Percentiles rank a stretch among this genome's conserved stretches.
These are phyloP conservation scores for Gymnocypris eckloni DNA, from an alignment of 2,797 vertebrate species.

Conservation along the genomic window DNA sequence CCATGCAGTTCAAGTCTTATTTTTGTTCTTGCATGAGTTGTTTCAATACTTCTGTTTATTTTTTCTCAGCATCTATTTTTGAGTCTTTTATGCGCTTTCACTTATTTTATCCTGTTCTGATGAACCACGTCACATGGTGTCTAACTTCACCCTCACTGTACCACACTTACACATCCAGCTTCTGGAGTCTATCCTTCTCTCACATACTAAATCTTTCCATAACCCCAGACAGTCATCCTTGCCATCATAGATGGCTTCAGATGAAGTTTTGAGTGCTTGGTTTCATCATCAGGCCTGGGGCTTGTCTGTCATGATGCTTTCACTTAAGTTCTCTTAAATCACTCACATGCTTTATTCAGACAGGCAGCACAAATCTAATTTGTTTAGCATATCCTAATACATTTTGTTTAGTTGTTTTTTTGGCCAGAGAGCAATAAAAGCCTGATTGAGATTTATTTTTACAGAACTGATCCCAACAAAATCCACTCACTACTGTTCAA, in stretches of 20 bases:
- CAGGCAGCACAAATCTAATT: background rate
- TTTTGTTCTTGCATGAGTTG: conserved; percentile 8
- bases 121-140: background rate
- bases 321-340: background rate
- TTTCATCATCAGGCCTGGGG: background rate
- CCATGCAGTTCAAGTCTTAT: background rate
- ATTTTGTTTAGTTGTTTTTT: background rate
- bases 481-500: background rate
- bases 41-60: background rate
- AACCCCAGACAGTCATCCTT: conserved; percentile 23
- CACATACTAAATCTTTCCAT: conserved; percentile 8
- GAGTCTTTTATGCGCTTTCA: background rate
- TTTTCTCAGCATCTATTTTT: background rate
- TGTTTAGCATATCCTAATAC: background rate
- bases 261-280: conserved; percentile 4
- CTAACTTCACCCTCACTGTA: background rate
- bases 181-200: conserved; percentile 1
- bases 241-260: conserved; percentile 19
- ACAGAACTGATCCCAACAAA: background rate
- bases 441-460: background rate
- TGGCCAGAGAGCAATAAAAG: background rate
- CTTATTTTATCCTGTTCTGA: background rate
- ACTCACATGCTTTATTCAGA: background rate
- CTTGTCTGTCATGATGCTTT: background rate
- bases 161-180: background rate